A percentile compares a stretch with the other conserved stretches of the same genome.
phyloP scores from a whole-genome alignment of 2,113 vertebrate genomes.

The Oreochromis tanganicae region DNA sequence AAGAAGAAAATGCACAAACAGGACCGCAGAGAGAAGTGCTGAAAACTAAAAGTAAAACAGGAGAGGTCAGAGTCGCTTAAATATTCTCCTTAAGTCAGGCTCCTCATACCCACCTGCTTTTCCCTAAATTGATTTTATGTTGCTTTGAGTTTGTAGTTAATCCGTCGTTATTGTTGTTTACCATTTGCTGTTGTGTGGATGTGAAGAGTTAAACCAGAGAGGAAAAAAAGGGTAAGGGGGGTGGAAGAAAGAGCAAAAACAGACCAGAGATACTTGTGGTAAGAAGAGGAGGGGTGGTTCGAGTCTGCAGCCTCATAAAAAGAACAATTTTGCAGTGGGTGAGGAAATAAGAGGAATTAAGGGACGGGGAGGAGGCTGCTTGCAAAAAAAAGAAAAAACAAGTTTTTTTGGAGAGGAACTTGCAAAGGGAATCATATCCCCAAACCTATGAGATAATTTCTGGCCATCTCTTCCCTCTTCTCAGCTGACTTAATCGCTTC shows the following conservation, averaged over 20 bases:
- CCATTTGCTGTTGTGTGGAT: neutral
- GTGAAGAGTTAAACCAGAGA: slow-evolving; percentile 28
- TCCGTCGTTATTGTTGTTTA: neutral
- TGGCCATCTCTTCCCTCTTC: neutral
- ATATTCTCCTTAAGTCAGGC: neutral
- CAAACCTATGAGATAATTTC: neutral
- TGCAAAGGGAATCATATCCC: neutral
- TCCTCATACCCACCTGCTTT: neutral
- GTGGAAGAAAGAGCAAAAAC: slow-evolving; percentile 55
- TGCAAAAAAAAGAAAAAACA: neutral
- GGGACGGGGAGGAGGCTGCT: neutral
- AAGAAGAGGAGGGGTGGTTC: slow-evolving; percentile 56
- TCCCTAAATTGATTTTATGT: neutral
- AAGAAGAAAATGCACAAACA: neutral
- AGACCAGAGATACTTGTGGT: slow-evolving; percentile 70
- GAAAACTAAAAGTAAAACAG: neutral
- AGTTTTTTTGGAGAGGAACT: neutral
- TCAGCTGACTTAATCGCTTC: neutral
- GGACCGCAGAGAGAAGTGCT: neutral
- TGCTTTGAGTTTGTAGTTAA: neutral
- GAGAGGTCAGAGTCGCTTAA: neutral
- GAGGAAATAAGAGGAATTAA: slow-evolving; percentile 28
- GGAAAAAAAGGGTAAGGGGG: neutral
- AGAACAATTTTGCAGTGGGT: slow-evolving; percentile 51
- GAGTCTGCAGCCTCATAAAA: slow-evolving; percentile 61